Percentiles rank a stretch among this genome's conserved stretches.
phyloP scores from a whole-genome alignment of 2,888 invertebrate species.

The Tipula vernalis region DNA sequence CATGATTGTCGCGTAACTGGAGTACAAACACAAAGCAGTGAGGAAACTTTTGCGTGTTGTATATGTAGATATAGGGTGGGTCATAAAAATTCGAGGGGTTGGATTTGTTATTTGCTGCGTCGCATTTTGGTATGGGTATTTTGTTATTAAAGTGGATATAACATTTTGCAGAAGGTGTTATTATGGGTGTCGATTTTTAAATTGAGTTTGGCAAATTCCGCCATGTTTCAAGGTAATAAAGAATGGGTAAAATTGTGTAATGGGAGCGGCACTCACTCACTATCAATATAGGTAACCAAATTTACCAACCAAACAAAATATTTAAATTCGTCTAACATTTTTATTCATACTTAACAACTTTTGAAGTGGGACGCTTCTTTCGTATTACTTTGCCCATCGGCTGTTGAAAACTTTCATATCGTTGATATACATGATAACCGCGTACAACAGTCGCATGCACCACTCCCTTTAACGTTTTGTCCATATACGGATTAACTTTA shows the following conservation, averaged over 20 bases:
- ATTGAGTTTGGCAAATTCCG: not conserved
- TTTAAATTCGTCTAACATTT: not conserved
- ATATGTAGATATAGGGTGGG: not conserved
- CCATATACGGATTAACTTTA: conserved; percentile 49
- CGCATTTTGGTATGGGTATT: not conserved
- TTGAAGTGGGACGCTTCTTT: not conserved
- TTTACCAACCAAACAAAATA: not conserved
- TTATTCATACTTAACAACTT: not conserved
- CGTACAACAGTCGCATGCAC: conserved; percentile 52
- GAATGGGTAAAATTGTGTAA: too few relatives aligned
- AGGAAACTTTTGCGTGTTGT: not conserved
- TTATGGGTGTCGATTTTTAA: not conserved
- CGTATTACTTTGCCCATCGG: conserved; percentile 31
- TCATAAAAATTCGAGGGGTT: not conserved
- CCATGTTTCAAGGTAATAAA: too few relatives aligned
- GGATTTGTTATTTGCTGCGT: not conserved
- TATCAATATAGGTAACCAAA: too few relatives aligned
- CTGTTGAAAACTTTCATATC: conserved; percentile 32
- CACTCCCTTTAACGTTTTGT: conserved; percentile 44
- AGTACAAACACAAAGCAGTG: not conserved
- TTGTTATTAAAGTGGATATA: not conserved
- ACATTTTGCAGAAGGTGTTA: not conserved
- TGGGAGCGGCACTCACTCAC: too few relatives aligned
- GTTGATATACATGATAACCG: conserved; percentile 45
- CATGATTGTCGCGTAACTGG: not conserved